phyloP scores from a whole-genome alignment of 2,888 invertebrate genomes.

The Exephanes ischioxanthus region DNA sequence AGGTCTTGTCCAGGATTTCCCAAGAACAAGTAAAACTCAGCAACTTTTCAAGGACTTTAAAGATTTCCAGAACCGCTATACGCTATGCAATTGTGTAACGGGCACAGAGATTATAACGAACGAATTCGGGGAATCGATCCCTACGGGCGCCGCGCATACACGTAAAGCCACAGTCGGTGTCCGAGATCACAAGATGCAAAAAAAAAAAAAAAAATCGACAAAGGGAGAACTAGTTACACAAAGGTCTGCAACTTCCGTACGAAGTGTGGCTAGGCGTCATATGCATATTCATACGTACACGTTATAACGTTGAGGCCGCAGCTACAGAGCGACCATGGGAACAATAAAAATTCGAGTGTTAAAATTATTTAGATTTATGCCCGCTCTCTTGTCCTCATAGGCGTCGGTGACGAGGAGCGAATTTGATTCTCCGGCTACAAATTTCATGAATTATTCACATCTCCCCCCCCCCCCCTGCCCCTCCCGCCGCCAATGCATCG shows the following conservation, averaged over 20 bases:
- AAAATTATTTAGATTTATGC: slow-evolving; percentile 84
- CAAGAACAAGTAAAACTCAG: too few relatives aligned
- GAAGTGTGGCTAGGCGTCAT: slow-evolving; percentile 43
- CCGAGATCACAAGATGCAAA: slow-evolving; percentile 40
- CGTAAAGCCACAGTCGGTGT: background rate
- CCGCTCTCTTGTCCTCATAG: slow-evolving; percentile 80
- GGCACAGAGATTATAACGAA: too few relatives aligned
- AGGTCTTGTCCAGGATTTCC: too few relatives aligned
- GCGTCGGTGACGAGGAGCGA: slow-evolving; percentile 78
- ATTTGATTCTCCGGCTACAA: slow-evolving; percentile 82
- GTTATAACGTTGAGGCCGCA: slow-evolving; percentile 15
- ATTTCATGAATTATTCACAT: slow-evolving; percentile 84
- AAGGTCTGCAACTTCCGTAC: slow-evolving; percentile 72
- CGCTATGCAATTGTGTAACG: too few relatives aligned
- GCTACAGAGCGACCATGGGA: slow-evolving; percentile 69
- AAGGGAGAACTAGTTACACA: slow-evolving; percentile 70
- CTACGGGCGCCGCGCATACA: slow-evolving; percentile 10
- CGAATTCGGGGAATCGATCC: slow-evolving; percentile 13
- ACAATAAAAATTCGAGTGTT: slow-evolving; percentile 81
- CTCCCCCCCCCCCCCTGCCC: slow-evolving; percentile 63
- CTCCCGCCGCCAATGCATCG: slow-evolving; percentile 61
- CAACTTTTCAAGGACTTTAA: too few relatives aligned
- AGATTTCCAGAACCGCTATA: too few relatives aligned
- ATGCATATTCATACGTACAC: slow-evolving; percentile 32
- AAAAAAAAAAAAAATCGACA: slow-evolving; percentile 30